Conservation (phyloP, 2,888 invertebrate genomes). For the Stomorhina lunata region DNA sequence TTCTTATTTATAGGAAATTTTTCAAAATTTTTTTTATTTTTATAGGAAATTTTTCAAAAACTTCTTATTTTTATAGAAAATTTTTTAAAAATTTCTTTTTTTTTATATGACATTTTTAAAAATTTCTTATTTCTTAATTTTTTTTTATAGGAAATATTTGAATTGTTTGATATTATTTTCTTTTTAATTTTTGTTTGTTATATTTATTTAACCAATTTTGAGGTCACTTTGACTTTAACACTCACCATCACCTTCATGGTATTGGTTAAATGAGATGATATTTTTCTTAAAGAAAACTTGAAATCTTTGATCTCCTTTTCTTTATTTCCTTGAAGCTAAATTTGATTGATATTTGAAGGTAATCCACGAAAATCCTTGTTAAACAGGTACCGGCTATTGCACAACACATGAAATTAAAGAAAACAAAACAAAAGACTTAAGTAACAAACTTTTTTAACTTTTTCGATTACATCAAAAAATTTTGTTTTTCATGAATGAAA, state of each 20-base stretch:
- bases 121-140: no score
- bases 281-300: background rate
- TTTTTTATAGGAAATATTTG: no score
- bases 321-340: background rate
- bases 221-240: no score
- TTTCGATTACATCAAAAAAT: no score
- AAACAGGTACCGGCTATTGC: slow-evolving; percentile 29
- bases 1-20: no score
- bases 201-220: background rate
- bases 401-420: slow-evolving; percentile 48
- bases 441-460: slow-evolving; percentile 68
- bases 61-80: no score
- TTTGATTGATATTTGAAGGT: slow-evolving; percentile 30
- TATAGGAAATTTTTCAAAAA: no score
- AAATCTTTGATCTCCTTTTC: background rate
- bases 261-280: background rate
- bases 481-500: no score
- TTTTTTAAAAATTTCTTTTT: no score
- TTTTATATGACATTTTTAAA: no score
- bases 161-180: no score
- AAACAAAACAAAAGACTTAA: slow-evolving; percentile 70
- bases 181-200: background rate
- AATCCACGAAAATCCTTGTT: slow-evolving; percentile 57
- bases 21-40: no score
- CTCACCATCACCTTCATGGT: slow-evolving; percentile 60